Evolutionary conservation across 1,140 invertebrate species (phyloP).

Genomic region (Epicauta chinensis): DNA sequence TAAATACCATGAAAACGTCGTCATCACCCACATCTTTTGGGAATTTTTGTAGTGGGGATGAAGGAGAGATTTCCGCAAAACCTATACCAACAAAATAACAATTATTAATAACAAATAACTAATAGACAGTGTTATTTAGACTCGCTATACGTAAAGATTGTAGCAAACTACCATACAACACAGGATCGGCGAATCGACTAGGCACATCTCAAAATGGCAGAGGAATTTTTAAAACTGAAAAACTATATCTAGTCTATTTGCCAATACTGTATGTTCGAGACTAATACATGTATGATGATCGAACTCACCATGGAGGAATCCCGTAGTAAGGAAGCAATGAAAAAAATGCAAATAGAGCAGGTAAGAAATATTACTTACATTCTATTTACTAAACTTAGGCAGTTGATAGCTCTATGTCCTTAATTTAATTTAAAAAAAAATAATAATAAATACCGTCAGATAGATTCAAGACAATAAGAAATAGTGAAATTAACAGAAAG

Average conservation of each 20-base stretch:
- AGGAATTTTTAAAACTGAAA: too few relatives aligned
- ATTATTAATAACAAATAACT: constrained; percentile 8
- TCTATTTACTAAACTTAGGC: constrained; percentile 20
- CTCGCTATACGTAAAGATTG: too few relatives aligned
- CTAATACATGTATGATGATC: too few relatives aligned
- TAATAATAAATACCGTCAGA: background rate
- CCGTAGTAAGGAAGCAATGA: constrained; percentile 53
- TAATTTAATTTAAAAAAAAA: too few relatives aligned
- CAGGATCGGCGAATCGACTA: too few relatives aligned
- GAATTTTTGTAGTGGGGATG: constrained; percentile 47
- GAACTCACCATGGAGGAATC: constrained; percentile 54
- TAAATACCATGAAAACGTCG: constrained; percentile 74
- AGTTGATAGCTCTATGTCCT: background rate
- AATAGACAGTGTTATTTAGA: background rate
- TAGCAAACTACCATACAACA: too few relatives aligned
- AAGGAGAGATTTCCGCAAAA: constrained; percentile 43
- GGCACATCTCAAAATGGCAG: too few relatives aligned
- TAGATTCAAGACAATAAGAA: too few relatives aligned
- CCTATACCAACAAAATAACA: constrained; percentile 27
- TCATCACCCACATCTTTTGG: constrained; percentile 67
- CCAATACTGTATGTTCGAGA: too few relatives aligned
- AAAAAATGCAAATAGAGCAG: constrained; percentile 50
- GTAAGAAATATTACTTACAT: constrained; percentile 50
- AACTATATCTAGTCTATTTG: too few relatives aligned
- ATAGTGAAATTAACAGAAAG: too few relatives aligned